Percentiles rank a stretch among this genome's conserved stretches.
These are phyloP conservation scores for Alsophila aescularia DNA, from an alignment of 2,888 invertebrate genomes.

Conservation along the genomic window DNA sequence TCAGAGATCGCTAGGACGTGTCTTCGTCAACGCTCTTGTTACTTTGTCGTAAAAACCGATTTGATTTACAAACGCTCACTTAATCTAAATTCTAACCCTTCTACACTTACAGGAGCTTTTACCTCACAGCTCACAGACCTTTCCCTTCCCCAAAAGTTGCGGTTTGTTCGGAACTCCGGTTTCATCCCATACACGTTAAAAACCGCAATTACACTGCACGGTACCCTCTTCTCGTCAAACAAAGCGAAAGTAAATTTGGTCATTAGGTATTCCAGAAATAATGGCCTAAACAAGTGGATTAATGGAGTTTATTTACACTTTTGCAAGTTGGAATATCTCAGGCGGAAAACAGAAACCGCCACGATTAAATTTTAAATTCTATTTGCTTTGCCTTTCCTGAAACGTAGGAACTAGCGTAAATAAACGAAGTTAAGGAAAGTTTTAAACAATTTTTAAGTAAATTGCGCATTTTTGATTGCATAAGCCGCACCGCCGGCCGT, in stretches of 20 bases:
- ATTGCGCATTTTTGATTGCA: constrained; percentile 5
- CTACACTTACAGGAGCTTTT: constrained; percentile 31
- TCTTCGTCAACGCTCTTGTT: constrained; percentile 18
- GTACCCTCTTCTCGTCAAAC: constrained; percentile 18
- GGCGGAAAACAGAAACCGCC: constrained; percentile 1
- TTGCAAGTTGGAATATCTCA: not conserved
- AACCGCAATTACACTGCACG: constrained; percentile 44
- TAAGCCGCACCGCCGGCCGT: no score
- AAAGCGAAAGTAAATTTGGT: constrained; percentile 24
- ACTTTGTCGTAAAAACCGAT: constrained; percentile 17
- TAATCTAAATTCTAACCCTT: constrained; percentile 29
- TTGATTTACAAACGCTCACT: constrained; percentile 22
- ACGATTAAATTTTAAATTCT: constrained; percentile 14
- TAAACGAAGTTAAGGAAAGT: not conserved
- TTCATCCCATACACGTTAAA: constrained; percentile 36
- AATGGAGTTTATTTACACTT: constrained; percentile 6
- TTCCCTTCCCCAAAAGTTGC: constrained; percentile 44
- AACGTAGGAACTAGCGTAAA: constrained; percentile 9
- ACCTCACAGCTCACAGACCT: constrained; percentile 37
- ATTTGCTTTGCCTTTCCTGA: constrained; percentile 2
- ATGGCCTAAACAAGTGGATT: constrained; percentile 8
- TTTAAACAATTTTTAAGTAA: constrained; percentile 10
- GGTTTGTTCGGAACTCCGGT: constrained; percentile 43
- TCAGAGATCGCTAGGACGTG: constrained; percentile 17
- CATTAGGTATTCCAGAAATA: constrained; percentile 26